Base-by-base conservation (phyloP, 2,888 invertebrate species). In the Cheilosia vulpina region DNA sequence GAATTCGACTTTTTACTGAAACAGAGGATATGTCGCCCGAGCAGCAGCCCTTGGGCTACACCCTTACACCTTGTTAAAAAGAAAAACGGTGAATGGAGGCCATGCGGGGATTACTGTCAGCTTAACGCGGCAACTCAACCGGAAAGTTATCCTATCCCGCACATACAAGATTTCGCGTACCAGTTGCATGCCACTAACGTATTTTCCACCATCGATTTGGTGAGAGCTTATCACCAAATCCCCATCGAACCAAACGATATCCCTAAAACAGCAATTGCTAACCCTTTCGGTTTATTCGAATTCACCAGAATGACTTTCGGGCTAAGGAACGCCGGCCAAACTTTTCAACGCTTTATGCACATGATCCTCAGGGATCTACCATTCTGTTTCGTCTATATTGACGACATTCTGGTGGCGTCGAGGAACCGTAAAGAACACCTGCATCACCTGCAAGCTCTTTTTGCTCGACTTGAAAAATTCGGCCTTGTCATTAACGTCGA, bases 401-500 rank as follows among this genome's bases (percentile, higher is more conserved):
- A 47, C 15, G 57, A 47, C 21, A 58, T 69, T 15, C 13, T 47
- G n/a, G 50, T 71, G 24, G 69, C 88, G 6, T 88, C 88, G 1
- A 7, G 17, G 11, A 57, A 82, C 31, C 58, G 66, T 13, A 38
- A 57, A 34, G 58, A 79, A 34, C 89, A 89, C 55, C 41, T 58
- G 6, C 7, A 7, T 43, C 88, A 21, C 80, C 88, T 13, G 9
- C 27, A 21, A 34, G 34, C 21, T 15, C 38, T 50, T 7, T 52
- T 52, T 6, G 11, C 13, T 11, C 7, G 53, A 1, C 73, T 90
- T 2, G 43, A 84, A 6, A 69, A 88, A 6, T 78, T 87, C 53
- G 87, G 88, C 1, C 21, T 89, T 0, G 31, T 66, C 1, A 87
- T 89, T 15, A 89, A 89, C 47, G 13, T 80, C 2, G 34, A n/a